These are phyloP conservation scores for Hystrix cristata DNA, from an alignment of 2,113 vertebrate genomes.

Conservation along the genomic window DNA sequence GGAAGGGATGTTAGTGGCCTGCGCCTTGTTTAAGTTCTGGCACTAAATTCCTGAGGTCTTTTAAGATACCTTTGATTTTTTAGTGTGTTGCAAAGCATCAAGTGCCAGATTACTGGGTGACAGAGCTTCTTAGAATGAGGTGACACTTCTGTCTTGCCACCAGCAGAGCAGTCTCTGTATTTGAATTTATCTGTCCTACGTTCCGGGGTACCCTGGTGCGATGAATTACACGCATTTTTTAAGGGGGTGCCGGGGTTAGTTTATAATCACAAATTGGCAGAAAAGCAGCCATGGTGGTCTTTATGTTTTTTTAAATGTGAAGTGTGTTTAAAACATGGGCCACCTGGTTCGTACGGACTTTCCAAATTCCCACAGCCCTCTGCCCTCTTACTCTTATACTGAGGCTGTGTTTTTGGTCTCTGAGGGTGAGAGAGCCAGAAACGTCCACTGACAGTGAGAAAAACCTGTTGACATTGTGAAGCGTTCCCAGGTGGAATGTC, in stretches of 20 bases:
- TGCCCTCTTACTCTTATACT: too few species aligned
- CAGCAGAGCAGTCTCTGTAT: background rate
- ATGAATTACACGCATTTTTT: background rate
- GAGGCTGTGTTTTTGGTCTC: background rate
- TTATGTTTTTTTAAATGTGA: background rate
- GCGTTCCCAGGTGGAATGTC: background rate
- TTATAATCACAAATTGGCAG: background rate
- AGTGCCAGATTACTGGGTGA: background rate
- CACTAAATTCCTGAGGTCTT: background rate
- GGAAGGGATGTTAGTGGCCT: background rate
- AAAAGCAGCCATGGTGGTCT: background rate
- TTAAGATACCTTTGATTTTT: background rate
- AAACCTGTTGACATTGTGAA: background rate
- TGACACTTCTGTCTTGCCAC: background rate
- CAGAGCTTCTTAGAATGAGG: background rate
- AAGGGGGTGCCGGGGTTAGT: background rate
- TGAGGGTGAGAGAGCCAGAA: background rate
- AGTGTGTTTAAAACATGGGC: too few species aligned
- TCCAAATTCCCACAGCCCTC: rapidly evolving
- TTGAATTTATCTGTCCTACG: background rate
- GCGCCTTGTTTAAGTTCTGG: background rate
- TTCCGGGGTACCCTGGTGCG: background rate
- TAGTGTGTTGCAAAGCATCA: background rate
- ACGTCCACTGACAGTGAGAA: background rate
- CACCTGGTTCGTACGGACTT: background rate